Evolutionary conservation across 1,140 invertebrate genomes (phyloP), one percentile per base, ranked within the genome.

Genomic region (Pogonus chalceus): DNA sequence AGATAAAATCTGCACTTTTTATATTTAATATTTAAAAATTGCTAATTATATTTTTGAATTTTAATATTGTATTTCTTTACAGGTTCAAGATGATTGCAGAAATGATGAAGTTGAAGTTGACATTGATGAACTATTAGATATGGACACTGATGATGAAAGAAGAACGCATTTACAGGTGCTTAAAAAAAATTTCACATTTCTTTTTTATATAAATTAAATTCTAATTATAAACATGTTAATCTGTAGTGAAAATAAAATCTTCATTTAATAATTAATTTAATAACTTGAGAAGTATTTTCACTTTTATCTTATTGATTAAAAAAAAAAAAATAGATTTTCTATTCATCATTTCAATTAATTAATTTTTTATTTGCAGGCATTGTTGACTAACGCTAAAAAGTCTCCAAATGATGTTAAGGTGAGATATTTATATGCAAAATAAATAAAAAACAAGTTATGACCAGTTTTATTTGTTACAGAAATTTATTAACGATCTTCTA

Each of bases 61-160:
- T n/a, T n/a, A n/a, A n/a, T n/a, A n/a, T n/a, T n/a, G n/a, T n/a
- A n/a, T 53, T 60, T 61, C 63, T 55, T 68, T 69, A 49, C 62
- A 69, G 66, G 65, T 73, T 49, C 65, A 80, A 78, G 76, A 76
- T 64, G 76, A 77, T 4, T 43, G 37, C 50, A 78, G 73, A 64
- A 74, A 72, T 62, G 77, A 81, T 65, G 89, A 93, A 72, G 88
- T 93, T 51, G 91, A 94, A 72, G 87, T 94, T 55, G 91, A 95
- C 71, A 85, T 95, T 64, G 91, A 95, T 75, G 90, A 95, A 78
- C 78, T 94, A 39, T 76, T 94, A 57, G 91, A 95, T 70, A 88
- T 94, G 84, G 90, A 94, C 69, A 86, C 81, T 66, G 90, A 92
- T 68, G 83, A 85, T 51, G 81, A 84, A 60, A 80, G 90, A 68